phyloP scores from a whole-genome alignment of 1,140 invertebrate species.

The Araneus ventricosus region DNA sequence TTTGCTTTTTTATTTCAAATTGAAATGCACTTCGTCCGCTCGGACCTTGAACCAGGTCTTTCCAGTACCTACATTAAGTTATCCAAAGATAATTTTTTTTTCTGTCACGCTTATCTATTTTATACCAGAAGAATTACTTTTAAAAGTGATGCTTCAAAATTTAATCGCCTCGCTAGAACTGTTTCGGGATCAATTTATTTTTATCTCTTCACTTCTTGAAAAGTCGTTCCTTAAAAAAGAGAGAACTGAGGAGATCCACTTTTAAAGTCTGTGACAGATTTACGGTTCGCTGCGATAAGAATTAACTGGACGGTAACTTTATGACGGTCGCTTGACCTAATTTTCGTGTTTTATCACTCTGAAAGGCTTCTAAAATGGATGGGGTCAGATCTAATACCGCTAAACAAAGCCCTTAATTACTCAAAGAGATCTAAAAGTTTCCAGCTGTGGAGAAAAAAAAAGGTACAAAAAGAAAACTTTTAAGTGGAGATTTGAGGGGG shows the following conservation, averaged over 20 bases:
- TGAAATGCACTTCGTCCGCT: no score
- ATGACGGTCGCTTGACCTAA: slow-evolving; percentile 11
- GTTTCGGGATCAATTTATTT: not conserved
- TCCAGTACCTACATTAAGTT: no score
- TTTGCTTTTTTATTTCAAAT: no score
- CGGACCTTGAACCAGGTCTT: no score
- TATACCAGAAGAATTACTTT: not conserved
- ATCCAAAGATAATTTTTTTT: not conserved
- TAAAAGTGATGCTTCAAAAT: not conserved
- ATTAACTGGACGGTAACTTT: slow-evolving; percentile 1
- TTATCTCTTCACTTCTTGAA: not conserved
- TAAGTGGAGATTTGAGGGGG: not conserved
- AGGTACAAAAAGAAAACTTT: not conserved
- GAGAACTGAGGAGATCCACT: not conserved
- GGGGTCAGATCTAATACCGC: not conserved
- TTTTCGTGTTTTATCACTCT: slow-evolving; percentile 18
- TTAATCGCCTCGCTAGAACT: not conserved
- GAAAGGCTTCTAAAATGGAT: slow-evolving; percentile 13
- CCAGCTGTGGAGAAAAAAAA: not conserved
- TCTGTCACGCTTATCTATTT: not conserved
- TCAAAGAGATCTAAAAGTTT: not conserved
- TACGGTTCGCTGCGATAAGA: slow-evolving; percentile 4
- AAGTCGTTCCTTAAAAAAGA: not conserved
- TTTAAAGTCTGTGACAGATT: not conserved
- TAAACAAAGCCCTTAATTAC: slow-evolving; percentile 6